A percentile compares a stretch with the other conserved stretches of the same genome.
Evolutionary conservation across 2,113 vertebrate species (phyloP).

Genomic region (Struthio camelus): DNA sequence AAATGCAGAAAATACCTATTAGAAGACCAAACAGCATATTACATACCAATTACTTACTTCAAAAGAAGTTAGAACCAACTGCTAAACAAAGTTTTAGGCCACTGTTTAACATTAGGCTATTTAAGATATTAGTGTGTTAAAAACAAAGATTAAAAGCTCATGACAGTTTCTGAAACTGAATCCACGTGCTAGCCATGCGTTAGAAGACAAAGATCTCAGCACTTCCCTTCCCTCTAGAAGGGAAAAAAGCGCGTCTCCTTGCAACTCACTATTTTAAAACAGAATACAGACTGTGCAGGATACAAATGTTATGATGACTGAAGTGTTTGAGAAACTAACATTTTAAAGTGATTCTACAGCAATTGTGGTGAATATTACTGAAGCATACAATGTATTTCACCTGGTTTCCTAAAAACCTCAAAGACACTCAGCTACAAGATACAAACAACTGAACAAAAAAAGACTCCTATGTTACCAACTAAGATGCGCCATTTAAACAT

Average conservation of each 20-base stretch:
- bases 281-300: too few species aligned
- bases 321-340: not conserved
- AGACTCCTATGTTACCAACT: not conserved
- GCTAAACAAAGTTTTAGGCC: not conserved
- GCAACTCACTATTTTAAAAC: not conserved
- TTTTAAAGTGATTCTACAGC: not conserved
- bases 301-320: not conserved
- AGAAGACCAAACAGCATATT: not conserved
- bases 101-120: not conserved
- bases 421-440: not conserved
- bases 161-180: not conserved
- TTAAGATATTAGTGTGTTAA: not conserved
- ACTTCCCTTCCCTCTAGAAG: not conserved
- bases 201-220: not conserved
- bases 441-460: not conserved
- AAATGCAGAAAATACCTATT: not conserved
- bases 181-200: not conserved
- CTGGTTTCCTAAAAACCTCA: not conserved
- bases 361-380: rapidly evolving
- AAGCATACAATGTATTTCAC: rapidly evolving
- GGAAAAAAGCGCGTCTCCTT: not conserved
- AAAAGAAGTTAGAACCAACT: not conserved
- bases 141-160: not conserved
- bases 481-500: not conserved
- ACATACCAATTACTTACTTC: not conserved